Conservation (phyloP, 2,797 vertebrate genomes). For the Enteromius paludinosus region DNA sequence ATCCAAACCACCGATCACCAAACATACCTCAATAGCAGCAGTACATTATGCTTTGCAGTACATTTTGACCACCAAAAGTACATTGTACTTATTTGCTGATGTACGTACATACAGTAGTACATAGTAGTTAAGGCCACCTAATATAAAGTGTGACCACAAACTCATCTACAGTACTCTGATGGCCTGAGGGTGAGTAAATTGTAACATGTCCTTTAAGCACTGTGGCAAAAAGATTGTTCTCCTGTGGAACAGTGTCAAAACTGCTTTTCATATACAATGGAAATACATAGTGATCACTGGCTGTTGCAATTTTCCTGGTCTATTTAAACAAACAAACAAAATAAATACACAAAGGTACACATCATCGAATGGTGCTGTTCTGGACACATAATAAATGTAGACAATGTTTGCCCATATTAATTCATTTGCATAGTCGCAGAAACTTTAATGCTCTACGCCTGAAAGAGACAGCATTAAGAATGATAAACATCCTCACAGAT, state of each 20-base stretch:
- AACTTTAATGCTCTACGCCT: not conserved
- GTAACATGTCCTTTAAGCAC: not conserved
- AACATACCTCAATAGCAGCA: too few species aligned
- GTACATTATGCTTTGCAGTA: too few species aligned
- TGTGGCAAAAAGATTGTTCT: too few species aligned
- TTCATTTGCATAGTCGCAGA: not conserved
- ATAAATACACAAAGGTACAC: not conserved
- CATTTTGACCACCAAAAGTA: too few species aligned
- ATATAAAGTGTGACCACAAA: too few species aligned
- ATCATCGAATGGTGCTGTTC: not conserved
- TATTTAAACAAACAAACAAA: slow-evolving; percentile 20
- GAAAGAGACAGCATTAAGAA: not conserved
- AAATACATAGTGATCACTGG: not conserved
- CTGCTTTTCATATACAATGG: not conserved
- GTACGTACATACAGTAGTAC: too few species aligned
- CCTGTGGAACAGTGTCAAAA: too few species aligned
- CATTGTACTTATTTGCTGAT: too few species aligned
- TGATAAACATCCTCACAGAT: slow-evolving; percentile 15
- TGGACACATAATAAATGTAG: not conserved
- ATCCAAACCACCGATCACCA: too few species aligned
- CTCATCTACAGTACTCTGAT: not conserved
- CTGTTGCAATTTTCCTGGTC: not conserved
- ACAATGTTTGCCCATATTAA: not conserved
- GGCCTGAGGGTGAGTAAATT: not conserved
- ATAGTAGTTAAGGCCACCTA: too few species aligned